A percentile compares a stretch with the other conserved stretches of the same genome.
phyloP scores from a whole-genome alignment of 2,888 invertebrate genomes.

The Philopedon plagiatum region DNA sequence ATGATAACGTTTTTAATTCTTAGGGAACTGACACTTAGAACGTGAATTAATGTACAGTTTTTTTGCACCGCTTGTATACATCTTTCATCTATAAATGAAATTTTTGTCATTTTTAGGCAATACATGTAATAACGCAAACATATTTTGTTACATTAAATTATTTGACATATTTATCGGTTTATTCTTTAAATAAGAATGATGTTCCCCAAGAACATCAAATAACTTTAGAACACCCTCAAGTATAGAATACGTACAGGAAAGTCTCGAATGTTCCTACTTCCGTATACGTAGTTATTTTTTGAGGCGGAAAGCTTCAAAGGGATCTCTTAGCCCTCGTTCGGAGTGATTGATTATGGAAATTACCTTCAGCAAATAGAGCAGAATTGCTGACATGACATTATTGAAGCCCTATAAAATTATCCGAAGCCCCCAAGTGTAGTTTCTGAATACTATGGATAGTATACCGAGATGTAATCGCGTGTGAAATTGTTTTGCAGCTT shows the following conservation, averaged over 20 bases:
- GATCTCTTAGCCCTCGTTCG: not conserved
- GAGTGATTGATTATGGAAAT: slow-evolving; percentile 14
- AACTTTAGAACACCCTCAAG: no score
- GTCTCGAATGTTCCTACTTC: not conserved
- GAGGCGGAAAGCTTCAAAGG: not conserved
- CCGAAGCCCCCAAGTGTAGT: not conserved
- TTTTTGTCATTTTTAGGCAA: no score
- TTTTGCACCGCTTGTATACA: no score
- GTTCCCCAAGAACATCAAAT: no score
- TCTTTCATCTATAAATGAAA: no score
- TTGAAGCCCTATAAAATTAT: slow-evolving; percentile 10
- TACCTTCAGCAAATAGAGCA: slow-evolving; percentile 8
- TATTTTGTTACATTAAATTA: no score
- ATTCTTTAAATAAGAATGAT: no score
- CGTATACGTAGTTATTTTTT: not conserved
- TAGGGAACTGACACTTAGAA: no score
- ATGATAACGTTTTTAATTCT: no score
- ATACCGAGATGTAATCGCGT: not conserved
- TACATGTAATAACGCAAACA: no score
- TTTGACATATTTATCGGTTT: no score
- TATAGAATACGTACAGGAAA: not conserved
- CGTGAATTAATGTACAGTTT: no score
- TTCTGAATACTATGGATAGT: not conserved
- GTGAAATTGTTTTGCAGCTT: not conserved
- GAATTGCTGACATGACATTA: slow-evolving; percentile 8